These are phyloP conservation scores for Hippocampus comes DNA, from an alignment of 2,113 vertebrate genomes.

Conservation along the genomic window DNA sequence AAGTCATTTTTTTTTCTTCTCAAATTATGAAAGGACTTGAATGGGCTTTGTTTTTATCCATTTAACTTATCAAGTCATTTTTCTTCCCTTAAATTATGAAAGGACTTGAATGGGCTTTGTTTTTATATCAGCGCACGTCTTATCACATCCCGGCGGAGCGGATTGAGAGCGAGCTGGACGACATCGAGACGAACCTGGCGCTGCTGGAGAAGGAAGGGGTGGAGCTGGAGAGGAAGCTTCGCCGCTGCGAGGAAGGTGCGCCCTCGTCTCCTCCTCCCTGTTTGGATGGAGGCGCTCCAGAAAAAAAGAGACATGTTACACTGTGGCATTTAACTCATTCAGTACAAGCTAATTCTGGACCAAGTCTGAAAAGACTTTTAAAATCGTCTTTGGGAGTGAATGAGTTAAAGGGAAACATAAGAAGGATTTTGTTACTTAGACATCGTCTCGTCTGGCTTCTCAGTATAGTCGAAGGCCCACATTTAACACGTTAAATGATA, in stretches of 20 bases:
- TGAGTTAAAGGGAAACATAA: too few relatives aligned
- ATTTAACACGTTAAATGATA: too few relatives aligned
- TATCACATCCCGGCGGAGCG: slow-evolving; percentile 73
- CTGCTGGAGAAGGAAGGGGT: slow-evolving; percentile 83
- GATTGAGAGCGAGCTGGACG: slow-evolving; percentile 78
- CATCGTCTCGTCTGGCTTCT: too few relatives aligned
- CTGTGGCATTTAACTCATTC: too few relatives aligned
- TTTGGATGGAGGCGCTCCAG: too few relatives aligned
- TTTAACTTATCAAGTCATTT: slow-evolving; percentile 35
- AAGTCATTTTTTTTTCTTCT: slow-evolving; percentile 16
- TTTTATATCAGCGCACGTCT: slow-evolving; percentile 64
- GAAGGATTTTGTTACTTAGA: too few relatives aligned
- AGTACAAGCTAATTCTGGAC: too few relatives aligned
- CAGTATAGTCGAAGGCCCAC: too few relatives aligned
- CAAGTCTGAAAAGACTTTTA: too few relatives aligned
- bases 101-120: slow-evolving; percentile 20
- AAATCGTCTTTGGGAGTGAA: too few relatives aligned
- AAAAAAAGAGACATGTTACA: too few relatives aligned
- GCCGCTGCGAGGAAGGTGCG: slow-evolving; percentile 83
- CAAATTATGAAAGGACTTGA: slow-evolving; percentile 19
- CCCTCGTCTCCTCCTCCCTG: too few relatives aligned
- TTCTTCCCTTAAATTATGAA: slow-evolving; percentile 11
- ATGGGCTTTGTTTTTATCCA: slow-evolving; percentile 19
- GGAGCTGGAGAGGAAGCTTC: slow-evolving; percentile 84
- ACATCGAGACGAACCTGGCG: slow-evolving; percentile 81